Evolutionary conservation across 2,888 invertebrate species (phyloP), one percentile per base, ranked within the genome.

Genomic region (Branchinecta sandiegonensis): DNA sequence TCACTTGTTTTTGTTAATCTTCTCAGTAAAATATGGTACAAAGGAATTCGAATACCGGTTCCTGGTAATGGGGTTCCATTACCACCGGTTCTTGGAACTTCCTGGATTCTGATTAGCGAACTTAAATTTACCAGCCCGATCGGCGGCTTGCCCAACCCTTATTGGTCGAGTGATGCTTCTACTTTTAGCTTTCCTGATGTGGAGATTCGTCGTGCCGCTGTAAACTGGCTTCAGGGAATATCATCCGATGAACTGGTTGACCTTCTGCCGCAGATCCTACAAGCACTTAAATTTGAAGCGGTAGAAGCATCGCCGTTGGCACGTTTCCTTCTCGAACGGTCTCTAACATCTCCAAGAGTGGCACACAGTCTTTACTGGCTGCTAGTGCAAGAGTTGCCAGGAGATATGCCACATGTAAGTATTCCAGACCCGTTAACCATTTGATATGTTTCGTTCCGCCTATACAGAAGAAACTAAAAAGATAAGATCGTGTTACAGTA

Each of bases 301-400:
- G 93, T 91, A 76, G 94, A 95, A 77, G 86, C 89, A 65, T 94
- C 94, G 13, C 84, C 91, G 0, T 81, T 96, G 68, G 89, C 94
- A 1, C 81, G 83, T 73, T 87, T 94, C 74, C 79, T 94, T 66
- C 78, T 94, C 23, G 88, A 91, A 71, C 85, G 92, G 71, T 86
- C 94, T 0, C 80, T 94, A 70, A 82, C 86, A 47, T 91, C 92
- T 14, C 90, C 95, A 0, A 84, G 94, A 68, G 89, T 97, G 68
- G 94, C 96, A 1, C 97, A 97, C 79, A 86, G 89, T 74, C 82
- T 97, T 73, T 97, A 95, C 78, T 99, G 97, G 97, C 81, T 92
- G 71, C 78, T 93, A 69, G 88, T 89, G 63, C 91, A 92, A 75
- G 86, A 87, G 63, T 79, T 92, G 72, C 91, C 91, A 0, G 89